A percentile compares a stretch with the other conserved stretches of the same genome.
Conservation (phyloP, 2,888 invertebrate species). For the Boloria euphrosyne region DNA sequence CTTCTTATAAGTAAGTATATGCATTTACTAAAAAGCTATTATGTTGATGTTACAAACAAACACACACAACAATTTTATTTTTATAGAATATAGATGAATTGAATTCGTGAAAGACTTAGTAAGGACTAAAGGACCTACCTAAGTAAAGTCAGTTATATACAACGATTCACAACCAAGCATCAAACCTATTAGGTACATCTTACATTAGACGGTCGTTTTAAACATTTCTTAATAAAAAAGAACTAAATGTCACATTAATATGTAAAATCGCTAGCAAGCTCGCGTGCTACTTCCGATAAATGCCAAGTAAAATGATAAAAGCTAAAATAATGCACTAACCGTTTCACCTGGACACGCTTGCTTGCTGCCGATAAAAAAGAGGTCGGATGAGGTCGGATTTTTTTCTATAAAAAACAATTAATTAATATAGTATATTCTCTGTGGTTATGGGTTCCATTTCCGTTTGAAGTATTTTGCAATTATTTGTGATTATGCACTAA, state of each 20-base stretch:
- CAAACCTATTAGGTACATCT: too few species aligned
- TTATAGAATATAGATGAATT: too few species aligned
- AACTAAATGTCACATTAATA: conserved; percentile 34
- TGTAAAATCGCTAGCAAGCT: conserved; percentile 32
- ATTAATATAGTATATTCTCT: background rate
- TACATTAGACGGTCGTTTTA: too few species aligned
- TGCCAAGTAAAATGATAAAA: background rate
- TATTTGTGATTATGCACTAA: background rate
- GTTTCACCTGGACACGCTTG: conserved; percentile 34
- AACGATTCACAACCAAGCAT: too few species aligned
- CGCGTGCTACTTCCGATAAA: conserved; percentile 30
- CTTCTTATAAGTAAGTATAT: too few species aligned
- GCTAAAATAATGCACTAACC: conserved; percentile 31
- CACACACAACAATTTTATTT: too few species aligned
- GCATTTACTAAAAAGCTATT: too few species aligned
- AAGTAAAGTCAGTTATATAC: too few species aligned
- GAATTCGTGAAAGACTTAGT: too few species aligned
- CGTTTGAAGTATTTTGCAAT: background rate
- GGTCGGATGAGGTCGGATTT: conserved; percentile 32
- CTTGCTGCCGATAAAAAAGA: conserved; percentile 33
- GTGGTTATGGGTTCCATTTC: conserved; percentile 4
- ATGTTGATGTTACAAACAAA: too few species aligned
- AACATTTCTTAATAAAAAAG: background rate
- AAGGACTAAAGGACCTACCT: too few species aligned
- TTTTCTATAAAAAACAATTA: conserved; percentile 4